Base-by-base conservation (phyloP, 2,113 vertebrate species). In the Macquaria australasica region DNA sequence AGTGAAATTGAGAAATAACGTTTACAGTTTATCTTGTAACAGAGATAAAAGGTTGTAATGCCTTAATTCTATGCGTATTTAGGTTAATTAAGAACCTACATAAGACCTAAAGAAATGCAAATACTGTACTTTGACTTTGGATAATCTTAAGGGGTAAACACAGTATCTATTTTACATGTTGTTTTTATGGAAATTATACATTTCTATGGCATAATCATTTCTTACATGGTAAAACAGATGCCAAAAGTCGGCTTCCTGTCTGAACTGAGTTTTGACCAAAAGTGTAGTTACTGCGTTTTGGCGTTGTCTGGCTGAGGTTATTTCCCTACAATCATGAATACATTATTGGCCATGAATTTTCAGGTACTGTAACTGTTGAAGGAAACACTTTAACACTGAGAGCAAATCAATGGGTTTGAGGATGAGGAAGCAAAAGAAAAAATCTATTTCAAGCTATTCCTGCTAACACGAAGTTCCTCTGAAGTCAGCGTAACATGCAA, bases 401-500 rank as follows among this genome's bases (percentile, higher is more conserved):
- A 68, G 10, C 23, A 63, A 70, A 66, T 16, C 60, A 69, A 31
- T 50, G 18, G 11, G 43, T 60, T 66, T 28, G 5, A 68, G 60
- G 20, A 81, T 67, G n/a, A n/a, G n/a, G n/a, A n/a, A n/a, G n/a
- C n/a, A n/a, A n/a, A n/a, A n/a, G 71, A 53, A 15, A 18, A 68
- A 51, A 14, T 41, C 4, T 74, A 53, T 81, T 77, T 66, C n/a
- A 79, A 82, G 28, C 28, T 63, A 63, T 62, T 82, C 56, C 80
- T 55, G 37, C 15, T 4, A 78, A 51, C 16, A 34, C 41, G 34
- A 60, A 68, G 16, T 71, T 87, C 67, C 67, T 43, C 58, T 81
- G 12, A 78, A 50, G 51, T 8, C 4, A 31, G 1, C 23, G 23
- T 58, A 8, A 23, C 10, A 25, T 31, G 21, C 3, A 11, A 23